Evolutionary conservation across 2,888 invertebrate species (phyloP).

Genomic region (Ramazzottius varieornatus): DNA sequence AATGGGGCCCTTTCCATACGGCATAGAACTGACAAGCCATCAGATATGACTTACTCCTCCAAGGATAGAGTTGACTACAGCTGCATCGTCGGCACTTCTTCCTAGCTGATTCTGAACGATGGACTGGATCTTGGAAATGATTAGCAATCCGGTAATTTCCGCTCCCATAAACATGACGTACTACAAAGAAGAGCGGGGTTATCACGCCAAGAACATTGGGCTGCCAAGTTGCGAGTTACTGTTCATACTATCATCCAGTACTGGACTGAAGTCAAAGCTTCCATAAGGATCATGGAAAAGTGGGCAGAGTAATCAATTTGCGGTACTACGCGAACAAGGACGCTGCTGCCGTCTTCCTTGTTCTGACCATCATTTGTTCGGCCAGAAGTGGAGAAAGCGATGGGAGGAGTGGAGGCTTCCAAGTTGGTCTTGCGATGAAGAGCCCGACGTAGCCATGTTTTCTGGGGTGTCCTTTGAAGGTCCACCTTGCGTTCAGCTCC

Average conservation of each 20-base stretch:
- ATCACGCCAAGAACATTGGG: too few species aligned
- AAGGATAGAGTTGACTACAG: neutral
- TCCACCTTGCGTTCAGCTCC: neutral
- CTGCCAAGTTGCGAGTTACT: neutral
- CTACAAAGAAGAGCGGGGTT: neutral
- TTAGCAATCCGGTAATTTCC: neutral
- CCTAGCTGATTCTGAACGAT: neutral
- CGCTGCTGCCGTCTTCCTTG: neutral
- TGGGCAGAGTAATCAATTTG: neutral
- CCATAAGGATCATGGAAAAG: neutral
- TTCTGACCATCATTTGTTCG: neutral
- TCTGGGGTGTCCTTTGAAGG: neutral
- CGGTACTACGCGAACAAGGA: neutral
- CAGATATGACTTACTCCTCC: neutral
- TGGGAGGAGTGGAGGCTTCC: neutral
- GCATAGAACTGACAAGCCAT: too few species aligned
- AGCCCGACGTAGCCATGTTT: neutral
- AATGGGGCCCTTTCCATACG: too few species aligned
- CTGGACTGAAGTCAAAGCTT: neutral
- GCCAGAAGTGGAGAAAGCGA: neutral
- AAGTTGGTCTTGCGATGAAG: neutral
- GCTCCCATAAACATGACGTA: neutral
- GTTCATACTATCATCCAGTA: neutral
- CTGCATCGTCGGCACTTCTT: neutral
- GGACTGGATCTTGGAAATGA: neutral